Evolutionary conservation across 2,888 invertebrate genomes (phyloP), one percentile per base, ranked within the genome.

Genomic region (Acrobasis suavella): DNA sequence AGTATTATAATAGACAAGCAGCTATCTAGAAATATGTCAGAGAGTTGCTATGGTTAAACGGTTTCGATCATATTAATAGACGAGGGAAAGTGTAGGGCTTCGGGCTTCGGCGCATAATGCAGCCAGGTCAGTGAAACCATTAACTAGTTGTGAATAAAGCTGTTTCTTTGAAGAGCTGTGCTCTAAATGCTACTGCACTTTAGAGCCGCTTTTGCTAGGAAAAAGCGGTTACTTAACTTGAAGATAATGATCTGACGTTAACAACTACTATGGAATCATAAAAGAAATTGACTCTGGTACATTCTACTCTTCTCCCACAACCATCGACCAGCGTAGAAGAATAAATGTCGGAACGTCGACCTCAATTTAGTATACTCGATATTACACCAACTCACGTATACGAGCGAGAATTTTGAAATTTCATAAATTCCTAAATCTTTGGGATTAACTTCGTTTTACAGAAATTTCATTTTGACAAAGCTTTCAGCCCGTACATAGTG

Each of bases 31-130:
- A 5, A 12, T 17, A 16, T 12, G 15, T 15, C 56, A 16, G 2
- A 67, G 64, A 64, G 69, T 75, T 72, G 69, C 69, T 56, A 72
- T 72, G 77, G 71, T 79, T 75, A 77, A 67, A 61, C 66, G 75
- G 62, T 70, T 67, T 73, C 65, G 64, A 59, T 58, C 51, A 38
- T 79, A 79, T 79, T 78, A 71, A 76, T 80, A 79, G 72, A 55
- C 46, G n/a, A 17, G 42, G 56, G 61, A 64, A 59, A 67, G 60
- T 58, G 62, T 50, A 65, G 62, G 67, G 62, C 64, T 68, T 66
- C 60, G 50, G 49, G 15, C 46, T 54, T 61, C 62, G 17, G 39
- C 17, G 56, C 42, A 42, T 42, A 12, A 42, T 63, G 49, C 49
- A 49, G 6, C 32, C 50, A 32, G 9, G n/a, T 50, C 50, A 50